A percentile compares a stretch with the other conserved stretches of the same genome.
Evolutionary conservation across 1,140 invertebrate genomes (phyloP).

Genomic region (Anagrus nilaparvatae): DNA sequence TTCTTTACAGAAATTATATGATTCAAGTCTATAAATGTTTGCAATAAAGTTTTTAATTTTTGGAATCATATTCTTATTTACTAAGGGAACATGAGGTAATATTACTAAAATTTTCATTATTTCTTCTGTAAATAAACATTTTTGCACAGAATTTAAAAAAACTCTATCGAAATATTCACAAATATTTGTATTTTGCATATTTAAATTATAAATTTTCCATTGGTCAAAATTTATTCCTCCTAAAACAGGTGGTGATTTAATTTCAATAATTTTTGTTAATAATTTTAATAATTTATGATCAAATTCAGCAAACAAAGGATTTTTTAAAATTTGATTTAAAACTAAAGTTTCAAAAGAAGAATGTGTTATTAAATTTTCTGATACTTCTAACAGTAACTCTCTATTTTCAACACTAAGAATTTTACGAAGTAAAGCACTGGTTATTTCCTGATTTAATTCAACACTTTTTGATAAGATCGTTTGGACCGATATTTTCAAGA

Average conservation of each 20-base stretch:
- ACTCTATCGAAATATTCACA: slow-evolving; percentile 18
- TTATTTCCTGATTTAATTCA: slow-evolving; percentile 57
- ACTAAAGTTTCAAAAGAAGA: slow-evolving; percentile 63
- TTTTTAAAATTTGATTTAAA: slow-evolving; percentile 55
- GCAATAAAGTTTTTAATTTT: too few relatives aligned
- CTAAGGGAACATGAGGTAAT: slow-evolving; percentile 36
- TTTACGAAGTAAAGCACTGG: slow-evolving; percentile 52
- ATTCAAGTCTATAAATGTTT: too few relatives aligned
- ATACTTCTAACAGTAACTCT: slow-evolving; percentile 49
- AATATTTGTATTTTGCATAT: slow-evolving; percentile 37
- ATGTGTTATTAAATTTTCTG: slow-evolving; percentile 53
- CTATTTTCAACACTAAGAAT: slow-evolving; percentile 45
- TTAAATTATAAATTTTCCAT: slow-evolving; percentile 56
- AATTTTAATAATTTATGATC: slow-evolving; percentile 47
- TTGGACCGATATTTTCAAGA: slow-evolving; percentile 47
- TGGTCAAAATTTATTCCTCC: slow-evolving; percentile 47
- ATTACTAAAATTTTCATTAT: slow-evolving; percentile 28
- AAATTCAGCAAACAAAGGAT: slow-evolving; percentile 46
- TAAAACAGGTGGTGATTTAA: slow-evolving; percentile 52
- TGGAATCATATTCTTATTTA: too few relatives aligned
- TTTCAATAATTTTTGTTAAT: slow-evolving; percentile 55
- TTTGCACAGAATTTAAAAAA: slow-evolving; percentile 21
- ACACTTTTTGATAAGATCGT: slow-evolving; percentile 50
- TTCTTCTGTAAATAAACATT: slow-evolving; percentile 19
- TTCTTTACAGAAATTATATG: too few relatives aligned